Evolutionary conservation across 2,797 vertebrate species (phyloP).

Genomic region (Hirundo rustica): DNA sequence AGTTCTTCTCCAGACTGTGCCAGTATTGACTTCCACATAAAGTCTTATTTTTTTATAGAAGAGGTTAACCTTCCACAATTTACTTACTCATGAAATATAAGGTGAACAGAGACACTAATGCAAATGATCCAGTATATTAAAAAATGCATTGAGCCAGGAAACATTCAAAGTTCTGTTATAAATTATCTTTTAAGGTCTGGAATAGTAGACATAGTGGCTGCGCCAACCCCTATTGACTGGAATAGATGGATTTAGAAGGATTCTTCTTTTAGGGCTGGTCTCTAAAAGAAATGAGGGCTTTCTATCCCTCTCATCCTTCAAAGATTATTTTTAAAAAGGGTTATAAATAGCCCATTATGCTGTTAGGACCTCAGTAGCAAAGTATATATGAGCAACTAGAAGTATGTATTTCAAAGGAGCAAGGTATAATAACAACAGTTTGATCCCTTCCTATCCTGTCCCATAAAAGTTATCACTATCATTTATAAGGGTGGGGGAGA

Average conservation of each 20-base stretch:
- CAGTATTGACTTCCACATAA: constrained; percentile 60
- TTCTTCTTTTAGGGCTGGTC: not conserved
- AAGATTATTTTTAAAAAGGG: not conserved
- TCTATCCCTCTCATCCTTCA: not conserved
- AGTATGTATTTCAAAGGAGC: not conserved
- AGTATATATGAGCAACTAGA: not conserved
- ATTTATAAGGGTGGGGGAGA: not conserved
- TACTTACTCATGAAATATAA: constrained; percentile 66
- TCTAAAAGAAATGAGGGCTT: not conserved
- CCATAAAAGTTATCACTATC: not conserved
- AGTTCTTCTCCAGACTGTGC: constrained; percentile 12
- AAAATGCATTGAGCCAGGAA: constrained; percentile 66
- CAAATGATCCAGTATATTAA: constrained; percentile 67
- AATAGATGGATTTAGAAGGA: constrained; percentile 38
- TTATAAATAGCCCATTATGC: not conserved
- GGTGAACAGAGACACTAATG: constrained; percentile 63
- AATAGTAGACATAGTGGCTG: not conserved
- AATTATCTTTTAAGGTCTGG: constrained; percentile 53
- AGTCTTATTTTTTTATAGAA: constrained; percentile 41
- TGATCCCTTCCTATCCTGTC: not conserved
- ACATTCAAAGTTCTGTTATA: constrained; percentile 49
- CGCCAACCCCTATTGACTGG: constrained; percentile 33
- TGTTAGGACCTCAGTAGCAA: not conserved
- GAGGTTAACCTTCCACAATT: constrained; percentile 54
- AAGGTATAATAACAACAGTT: not conserved